phyloP scores from a whole-genome alignment of 2,113 vertebrate species.

The Myocastor coypus region DNA sequence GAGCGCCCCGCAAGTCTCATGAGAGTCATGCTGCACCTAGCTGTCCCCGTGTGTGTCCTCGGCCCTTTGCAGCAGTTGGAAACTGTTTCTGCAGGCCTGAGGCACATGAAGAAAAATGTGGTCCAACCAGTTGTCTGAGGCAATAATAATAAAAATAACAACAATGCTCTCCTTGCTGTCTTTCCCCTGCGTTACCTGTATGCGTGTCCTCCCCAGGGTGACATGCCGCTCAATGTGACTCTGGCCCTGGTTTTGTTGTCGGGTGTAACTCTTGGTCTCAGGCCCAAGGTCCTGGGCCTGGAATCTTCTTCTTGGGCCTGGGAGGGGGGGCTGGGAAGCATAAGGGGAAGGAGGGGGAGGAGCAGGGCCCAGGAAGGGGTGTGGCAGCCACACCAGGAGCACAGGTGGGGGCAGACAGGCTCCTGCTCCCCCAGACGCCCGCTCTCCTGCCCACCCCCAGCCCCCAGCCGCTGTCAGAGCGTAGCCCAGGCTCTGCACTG shows the following conservation, averaged over 20 bases:
- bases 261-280: background rate
- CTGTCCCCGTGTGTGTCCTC: background rate
- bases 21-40: background rate
- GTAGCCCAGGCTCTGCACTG: background rate
- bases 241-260: background rate
- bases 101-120: slow-evolving; percentile 74
- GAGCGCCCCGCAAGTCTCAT: background rate
- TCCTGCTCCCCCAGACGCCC: background rate
- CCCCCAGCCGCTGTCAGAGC: background rate
- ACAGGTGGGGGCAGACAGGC: background rate
- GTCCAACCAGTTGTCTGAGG: slow-evolving; percentile 75
- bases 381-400: background rate
- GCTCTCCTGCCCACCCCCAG: fast-evolving
- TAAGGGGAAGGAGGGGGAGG: background rate
- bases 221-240: background rate
- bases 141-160: slow-evolving; percentile 76
- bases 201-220: background rate
- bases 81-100: slow-evolving; percentile 63
- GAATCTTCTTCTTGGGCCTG: background rate
- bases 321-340: background rate
- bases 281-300: background rate
- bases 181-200: slow-evolving; percentile 22
- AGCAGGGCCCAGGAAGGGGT: background rate
- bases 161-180: slow-evolving; percentile 59
- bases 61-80: background rate